Base-by-base conservation (phyloP, 2,113 vertebrate genomes). In the Pterocles gutturalis region DNA sequence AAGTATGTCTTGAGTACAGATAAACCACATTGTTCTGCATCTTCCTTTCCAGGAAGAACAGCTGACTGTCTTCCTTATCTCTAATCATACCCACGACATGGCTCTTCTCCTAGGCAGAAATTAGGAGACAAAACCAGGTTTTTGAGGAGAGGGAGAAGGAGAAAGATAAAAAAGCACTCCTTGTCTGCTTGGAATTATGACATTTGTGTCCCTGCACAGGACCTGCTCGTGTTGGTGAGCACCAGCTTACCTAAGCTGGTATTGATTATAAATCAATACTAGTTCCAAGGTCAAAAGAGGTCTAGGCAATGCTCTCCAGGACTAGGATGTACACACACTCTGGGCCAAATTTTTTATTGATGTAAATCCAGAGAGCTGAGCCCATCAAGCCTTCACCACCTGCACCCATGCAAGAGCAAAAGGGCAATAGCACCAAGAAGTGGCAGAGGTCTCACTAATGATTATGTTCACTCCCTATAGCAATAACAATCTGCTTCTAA, bases 41-140 rank as follows among this genome's bases (percentile, higher is more conserved):
- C 78, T 97, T 97, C 87, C 94, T 96, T 87, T 96, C 93, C 87
- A 95, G 89, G 83, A 96, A 97, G 48, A 84, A 91, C 77, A 94
- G 54, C 17, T 13, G 34, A 82, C 91, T 90, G 51, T 84, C 90
- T 89, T 91, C 64, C 48, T 91, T 96, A 79, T 87, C 89, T 93
- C 65, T 96, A 81, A 77, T 84, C 61, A 61, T 62, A 82, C n/a
- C 29, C 69, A 85, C 91, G 58, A 61, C 54, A 36, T 54, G 26
- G 31, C 11, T 85, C 45, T 72, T 91, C 36, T 83, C 60, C 61
- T 34, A 48, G 17, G 61, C 79, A 89, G 65, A 96, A 93, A 94
- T 71, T 48, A 67, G 83, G 25, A 28, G 49, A 87, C 22, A 84
- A 84, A 92, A 76, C 2, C 34, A 66, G 28, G 2, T 19, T 95